Evolutionary conservation across 2,113 vertebrate species (phyloP).

Genomic region (Nanorana parkeri): DNA sequence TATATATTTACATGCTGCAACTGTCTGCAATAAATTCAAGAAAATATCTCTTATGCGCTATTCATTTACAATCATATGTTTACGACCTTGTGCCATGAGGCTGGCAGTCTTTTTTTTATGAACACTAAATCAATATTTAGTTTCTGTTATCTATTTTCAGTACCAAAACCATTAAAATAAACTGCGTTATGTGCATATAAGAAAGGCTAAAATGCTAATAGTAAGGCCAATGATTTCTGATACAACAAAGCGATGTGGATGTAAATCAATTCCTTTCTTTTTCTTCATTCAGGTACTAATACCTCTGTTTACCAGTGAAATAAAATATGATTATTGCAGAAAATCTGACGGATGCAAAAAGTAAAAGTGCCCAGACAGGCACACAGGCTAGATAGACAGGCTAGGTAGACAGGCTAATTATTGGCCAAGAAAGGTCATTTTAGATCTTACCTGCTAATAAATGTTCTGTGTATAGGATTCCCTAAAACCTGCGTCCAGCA

Average conservation of each 20-base stretch:
- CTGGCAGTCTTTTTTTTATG: conserved; percentile 74
- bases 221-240: conserved; percentile 84
- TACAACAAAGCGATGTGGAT: conserved; percentile 76
- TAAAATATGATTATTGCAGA: no score
- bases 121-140: conserved; percentile 78
- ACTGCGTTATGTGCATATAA: conserved; percentile 82
- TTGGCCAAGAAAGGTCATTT: no score
- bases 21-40: conserved; percentile 84
- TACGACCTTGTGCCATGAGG: conserved; percentile 78
- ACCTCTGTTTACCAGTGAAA: no score
- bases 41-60: conserved; percentile 88
- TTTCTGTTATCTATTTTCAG: conserved; percentile 78
- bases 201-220: conserved; percentile 83
- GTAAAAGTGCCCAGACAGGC: no score
- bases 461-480: no score
- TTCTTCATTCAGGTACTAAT: no score
- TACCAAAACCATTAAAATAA: conserved; percentile 77
- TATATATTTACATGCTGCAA: conserved; percentile 90
- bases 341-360: no score
- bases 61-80: conserved; percentile 82
- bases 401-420: no score
- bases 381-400: no score
- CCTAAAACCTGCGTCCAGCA: no score
- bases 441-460: no score
- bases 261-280: conserved; percentile 67